A percentile compares a stretch with the other conserved stretches of the same genome.
Conservation (phyloP, 2,888 invertebrate species). For the Pristionchus maxplancki region DNA sequence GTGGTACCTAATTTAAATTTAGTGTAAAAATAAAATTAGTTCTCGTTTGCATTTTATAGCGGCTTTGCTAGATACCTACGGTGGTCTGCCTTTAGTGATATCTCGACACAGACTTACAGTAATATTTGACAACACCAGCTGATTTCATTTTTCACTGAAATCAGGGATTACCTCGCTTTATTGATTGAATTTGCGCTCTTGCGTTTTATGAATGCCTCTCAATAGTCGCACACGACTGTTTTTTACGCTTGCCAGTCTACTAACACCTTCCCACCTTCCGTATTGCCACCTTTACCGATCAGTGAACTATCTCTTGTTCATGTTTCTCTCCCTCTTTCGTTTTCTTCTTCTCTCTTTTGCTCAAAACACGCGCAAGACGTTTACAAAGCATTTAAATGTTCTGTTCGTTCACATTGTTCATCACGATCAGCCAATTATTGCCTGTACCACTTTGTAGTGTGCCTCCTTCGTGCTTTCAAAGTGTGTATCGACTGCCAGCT, state of each 20-base stretch:
- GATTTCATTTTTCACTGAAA: background rate
- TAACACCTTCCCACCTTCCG: background rate
- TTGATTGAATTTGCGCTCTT: background rate
- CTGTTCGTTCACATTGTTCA: background rate
- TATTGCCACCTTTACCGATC: background rate
- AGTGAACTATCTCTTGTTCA: background rate
- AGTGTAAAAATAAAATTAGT: background rate
- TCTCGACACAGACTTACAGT: background rate
- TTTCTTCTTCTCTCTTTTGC: background rate
- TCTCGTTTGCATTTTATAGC: background rate
- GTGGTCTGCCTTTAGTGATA: background rate
- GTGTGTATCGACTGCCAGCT: background rate
- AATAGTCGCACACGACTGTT: no score
- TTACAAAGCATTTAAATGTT: background rate
- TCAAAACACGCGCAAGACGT: background rate
- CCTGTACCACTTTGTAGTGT: background rate
- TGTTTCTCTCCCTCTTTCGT: background rate
- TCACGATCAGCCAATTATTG: background rate
- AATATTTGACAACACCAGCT: background rate
- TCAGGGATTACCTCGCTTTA: background rate
- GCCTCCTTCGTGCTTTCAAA: background rate
- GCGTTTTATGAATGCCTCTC: background rate
- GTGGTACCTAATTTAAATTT: no score
- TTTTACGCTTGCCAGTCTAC: background rate
- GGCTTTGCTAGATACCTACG: background rate